Base-by-base conservation (phyloP, 1,140 invertebrate genomes). In the Aphelinus certus region DNA sequence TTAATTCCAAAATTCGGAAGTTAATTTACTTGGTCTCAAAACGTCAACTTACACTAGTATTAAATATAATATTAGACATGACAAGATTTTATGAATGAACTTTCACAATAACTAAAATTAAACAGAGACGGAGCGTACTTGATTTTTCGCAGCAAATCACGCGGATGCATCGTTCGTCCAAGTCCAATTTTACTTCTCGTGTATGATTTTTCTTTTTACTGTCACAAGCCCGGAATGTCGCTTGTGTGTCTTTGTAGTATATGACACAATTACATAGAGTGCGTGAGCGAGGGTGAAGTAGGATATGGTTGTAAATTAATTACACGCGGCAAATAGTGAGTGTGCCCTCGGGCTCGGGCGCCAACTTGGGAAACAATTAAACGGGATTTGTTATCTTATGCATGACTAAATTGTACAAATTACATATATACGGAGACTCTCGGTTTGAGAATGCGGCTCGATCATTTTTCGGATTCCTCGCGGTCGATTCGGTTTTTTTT, bases 281-380 rank as follows among this genome's bases (percentile, higher is more conserved):
- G 74, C 47, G 75, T 68, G 53, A 26, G 26, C 26, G 26, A 26
- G 26, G 26, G 73, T 60, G 63, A 71, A 45, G 70, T 57, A 51
- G 56, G 9, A 48, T 57, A 47, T 73, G 48, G 53, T 73, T 75
- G 78, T 81, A 81, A 80, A 82, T 82, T 81, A 82, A 83, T 83
- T 82, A 82, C 67, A 77, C 73, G 75, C 76, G 65, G 76, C 81
- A 81, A 82, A 82, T 81, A 80, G 73, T 75, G 76, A 76, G 70
- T 65, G 61, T 69, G 66, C 76, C 76, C 26, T 58, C 51, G 67
- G 68, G 77, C 69, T 78, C 55, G 71, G 67, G 64, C 71, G 75
- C 62, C 67, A 81, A 81, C 65, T 82, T 82, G 78, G 26, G 76
- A 82, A 83, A 82, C 76, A 80, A 83, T 83, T 82, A 82, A 79